Conservation (phyloP, 2,797 vertebrate genomes). For the Necrosyrtes monachus region DNA sequence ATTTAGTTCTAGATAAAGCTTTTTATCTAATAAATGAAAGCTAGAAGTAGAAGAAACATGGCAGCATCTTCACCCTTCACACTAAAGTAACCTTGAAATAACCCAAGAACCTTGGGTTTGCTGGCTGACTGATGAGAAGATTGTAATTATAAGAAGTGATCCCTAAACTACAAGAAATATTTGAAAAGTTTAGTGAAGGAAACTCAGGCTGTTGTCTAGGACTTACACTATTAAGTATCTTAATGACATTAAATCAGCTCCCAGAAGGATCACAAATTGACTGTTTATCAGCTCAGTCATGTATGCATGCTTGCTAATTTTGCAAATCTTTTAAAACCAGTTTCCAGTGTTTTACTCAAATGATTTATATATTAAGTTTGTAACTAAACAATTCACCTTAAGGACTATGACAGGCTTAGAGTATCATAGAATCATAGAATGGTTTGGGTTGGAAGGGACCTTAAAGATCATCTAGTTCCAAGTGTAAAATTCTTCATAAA, state of each 20-base stretch:
- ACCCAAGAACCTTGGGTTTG: background rate
- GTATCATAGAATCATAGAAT: too few relatives aligned
- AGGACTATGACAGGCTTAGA: background rate
- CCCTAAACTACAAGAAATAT: background rate
- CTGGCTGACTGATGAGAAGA: background rate
- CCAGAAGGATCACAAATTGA: background rate
- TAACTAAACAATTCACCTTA: conserved; percentile 36
- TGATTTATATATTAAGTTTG: conserved; percentile 26
- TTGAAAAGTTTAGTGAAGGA: background rate
- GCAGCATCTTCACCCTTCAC: background rate
- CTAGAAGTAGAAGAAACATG: background rate
- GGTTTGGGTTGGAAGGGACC: too few relatives aligned
- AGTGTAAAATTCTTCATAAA: background rate
- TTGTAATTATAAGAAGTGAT: background rate
- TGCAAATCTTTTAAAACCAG: background rate
- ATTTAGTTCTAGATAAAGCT: background rate
- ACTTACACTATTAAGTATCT: background rate
- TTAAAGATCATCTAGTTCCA: too few relatives aligned
- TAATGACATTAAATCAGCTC: background rate
- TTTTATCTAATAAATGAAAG: background rate
- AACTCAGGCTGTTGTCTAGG: background rate
- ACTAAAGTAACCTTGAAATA: background rate
- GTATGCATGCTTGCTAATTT: background rate
- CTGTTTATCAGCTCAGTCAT: background rate
- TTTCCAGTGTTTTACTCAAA: background rate